A percentile compares a stretch with the other conserved stretches of the same genome.
Conservation (phyloP, 2,888 invertebrate genomes). For the Pyrocoelia pectoralis region DNA sequence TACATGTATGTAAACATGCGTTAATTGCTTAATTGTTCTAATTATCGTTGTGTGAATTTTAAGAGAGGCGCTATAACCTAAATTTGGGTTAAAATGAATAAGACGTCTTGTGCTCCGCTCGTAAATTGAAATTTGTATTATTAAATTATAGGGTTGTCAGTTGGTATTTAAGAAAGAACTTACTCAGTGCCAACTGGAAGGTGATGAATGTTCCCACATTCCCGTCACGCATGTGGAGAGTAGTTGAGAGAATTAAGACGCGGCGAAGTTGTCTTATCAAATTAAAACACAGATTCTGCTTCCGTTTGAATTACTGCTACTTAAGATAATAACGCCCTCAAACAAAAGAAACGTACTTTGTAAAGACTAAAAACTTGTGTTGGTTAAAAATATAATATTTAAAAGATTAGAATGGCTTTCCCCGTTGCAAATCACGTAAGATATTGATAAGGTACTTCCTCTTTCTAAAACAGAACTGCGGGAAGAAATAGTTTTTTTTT, state of each 20-base stretch:
- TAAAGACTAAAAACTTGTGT: background rate
- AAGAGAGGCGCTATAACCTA: slow-evolving; percentile 15
- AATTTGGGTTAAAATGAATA: slow-evolving; percentile 4
- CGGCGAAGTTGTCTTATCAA: slow-evolving; percentile 41
- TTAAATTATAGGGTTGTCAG: slow-evolving; percentile 1
- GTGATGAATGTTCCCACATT: slow-evolving; percentile 36
- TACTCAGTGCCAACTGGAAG: slow-evolving; percentile 25
- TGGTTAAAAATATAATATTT: too few relatives aligned
- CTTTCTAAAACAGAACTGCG: background rate
- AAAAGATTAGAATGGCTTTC: background rate
- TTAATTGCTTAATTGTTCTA: slow-evolving; percentile 34
- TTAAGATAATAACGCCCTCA: slow-evolving; percentile 40
- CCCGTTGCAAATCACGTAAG: background rate
- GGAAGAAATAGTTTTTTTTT: background rate
- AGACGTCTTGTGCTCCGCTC: background rate
- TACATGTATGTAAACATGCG: slow-evolving; percentile 33
- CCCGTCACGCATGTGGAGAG: slow-evolving; percentile 33
- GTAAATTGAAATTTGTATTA: background rate
- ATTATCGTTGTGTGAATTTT: slow-evolving; percentile 31
- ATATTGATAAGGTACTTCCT: slow-evolving; percentile 1
- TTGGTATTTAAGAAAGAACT: slow-evolving; percentile 14
- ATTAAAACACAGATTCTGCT: slow-evolving; percentile 41
- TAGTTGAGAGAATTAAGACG: slow-evolving; percentile 40
- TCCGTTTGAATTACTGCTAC: slow-evolving; percentile 37
- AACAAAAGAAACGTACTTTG: background rate